A percentile compares a stretch with the other conserved stretches of the same genome.
Conservation (phyloP, 2,797 vertebrate species). For the Anniella stebbinsi region DNA sequence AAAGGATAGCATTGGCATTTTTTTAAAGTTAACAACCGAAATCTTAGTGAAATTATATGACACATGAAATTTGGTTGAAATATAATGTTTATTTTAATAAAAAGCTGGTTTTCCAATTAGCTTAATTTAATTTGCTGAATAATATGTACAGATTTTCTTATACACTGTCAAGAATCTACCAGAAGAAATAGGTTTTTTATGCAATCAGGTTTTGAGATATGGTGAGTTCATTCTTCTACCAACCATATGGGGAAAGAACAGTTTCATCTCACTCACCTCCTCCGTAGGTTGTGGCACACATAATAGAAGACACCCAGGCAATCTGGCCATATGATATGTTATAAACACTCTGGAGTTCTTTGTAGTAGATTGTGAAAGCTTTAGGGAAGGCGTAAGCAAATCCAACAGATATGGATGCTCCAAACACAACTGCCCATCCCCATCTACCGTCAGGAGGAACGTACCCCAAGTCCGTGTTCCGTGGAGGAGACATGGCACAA, state of each 20-base stretch:
- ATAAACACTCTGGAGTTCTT: slow-evolving; percentile 83
- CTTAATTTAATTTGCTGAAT: not conserved
- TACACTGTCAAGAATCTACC: not conserved
- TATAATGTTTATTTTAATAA: not conserved
- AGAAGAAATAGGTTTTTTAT: not conserved
- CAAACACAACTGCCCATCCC: slow-evolving; percentile 84
- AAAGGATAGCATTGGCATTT: not conserved
- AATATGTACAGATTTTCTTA: not conserved
- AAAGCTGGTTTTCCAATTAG: not conserved
- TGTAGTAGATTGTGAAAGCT: slow-evolving; percentile 85
- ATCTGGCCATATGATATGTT: slow-evolving; percentile 82
- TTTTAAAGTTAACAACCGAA: not conserved
- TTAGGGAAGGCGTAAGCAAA: slow-evolving; percentile 87
- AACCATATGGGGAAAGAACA: not conserved
- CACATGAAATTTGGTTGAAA: not conserved
- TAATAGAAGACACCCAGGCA: slow-evolving; percentile 86
- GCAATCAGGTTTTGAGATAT: not conserved
- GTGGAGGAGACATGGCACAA: slow-evolving; percentile 77
- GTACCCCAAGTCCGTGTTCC: slow-evolving; percentile 58
- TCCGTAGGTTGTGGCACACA: slow-evolving; percentile 85
- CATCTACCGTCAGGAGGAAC: slow-evolving; percentile 83
- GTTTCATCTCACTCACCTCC: slow-evolving; percentile 79
- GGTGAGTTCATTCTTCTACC: slow-evolving; percentile 47
- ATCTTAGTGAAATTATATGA: not conserved
- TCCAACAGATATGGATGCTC: slow-evolving; percentile 84